Evolutionary conservation across 37 sponge, comb jelly and placozoan species (phyloP).

Genomic region (Amphimedon queenslandica): DNA sequence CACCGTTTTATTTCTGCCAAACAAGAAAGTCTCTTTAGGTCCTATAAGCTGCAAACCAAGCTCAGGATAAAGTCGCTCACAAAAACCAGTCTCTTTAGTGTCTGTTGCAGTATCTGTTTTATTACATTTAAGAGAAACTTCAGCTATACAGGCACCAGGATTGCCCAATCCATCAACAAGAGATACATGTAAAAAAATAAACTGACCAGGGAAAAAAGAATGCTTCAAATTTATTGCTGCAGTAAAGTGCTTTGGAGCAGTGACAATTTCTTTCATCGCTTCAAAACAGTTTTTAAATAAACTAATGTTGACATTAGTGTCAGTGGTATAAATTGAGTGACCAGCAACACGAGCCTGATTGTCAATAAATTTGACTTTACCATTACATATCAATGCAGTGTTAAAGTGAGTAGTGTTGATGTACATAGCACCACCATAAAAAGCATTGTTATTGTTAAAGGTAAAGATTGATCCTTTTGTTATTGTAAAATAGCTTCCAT

Average conservation of each 20-base stretch:
- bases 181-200: background rate
- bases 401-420: background rate
- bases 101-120: background rate
- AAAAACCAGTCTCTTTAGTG: background rate
- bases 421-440: slow-evolving; percentile 11
- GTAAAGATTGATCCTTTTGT: background rate
- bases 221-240: no score
- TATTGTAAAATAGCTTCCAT: background rate
- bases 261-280: background rate
- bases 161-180: background rate
- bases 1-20: background rate
- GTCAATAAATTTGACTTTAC: background rate
- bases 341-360: slow-evolving; percentile 5
- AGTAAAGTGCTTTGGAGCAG: background rate
- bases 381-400: no score
- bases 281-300: background rate
- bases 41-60: background rate
- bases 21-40: background rate
- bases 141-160: background rate
- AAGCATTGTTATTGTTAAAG: background rate
- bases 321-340: background rate
- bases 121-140: background rate
- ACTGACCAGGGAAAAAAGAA: background rate
- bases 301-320: background rate
- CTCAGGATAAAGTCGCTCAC: background rate